These are phyloP conservation scores for Haemorhous mexicanus DNA, from an alignment of 2,113 vertebrate species.

Conservation along the genomic window DNA sequence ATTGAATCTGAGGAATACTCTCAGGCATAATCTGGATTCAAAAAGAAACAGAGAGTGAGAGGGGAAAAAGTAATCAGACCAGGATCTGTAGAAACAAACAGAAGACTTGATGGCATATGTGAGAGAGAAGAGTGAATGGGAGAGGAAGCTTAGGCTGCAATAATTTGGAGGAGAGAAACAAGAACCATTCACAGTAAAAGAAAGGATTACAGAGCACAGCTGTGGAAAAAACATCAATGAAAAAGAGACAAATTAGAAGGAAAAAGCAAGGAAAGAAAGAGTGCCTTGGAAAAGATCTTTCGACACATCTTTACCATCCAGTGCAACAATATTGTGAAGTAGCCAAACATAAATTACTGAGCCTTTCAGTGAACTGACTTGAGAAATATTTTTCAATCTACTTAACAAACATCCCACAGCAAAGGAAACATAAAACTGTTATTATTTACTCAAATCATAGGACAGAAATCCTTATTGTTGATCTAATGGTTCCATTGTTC, in stretches of 20 bases:
- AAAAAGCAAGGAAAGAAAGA: neutral
- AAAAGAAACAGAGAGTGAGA: neutral
- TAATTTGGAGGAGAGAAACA: neutral
- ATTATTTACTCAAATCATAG: neutral
- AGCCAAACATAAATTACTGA: neutral
- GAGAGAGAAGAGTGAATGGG: neutral
- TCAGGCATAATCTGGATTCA: neutral
- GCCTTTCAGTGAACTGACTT: neutral
- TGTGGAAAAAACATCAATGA: neutral
- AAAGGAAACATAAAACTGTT: neutral
- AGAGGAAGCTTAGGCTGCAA: neutral
- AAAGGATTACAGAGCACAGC: neutral
- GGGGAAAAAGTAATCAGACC: neutral
- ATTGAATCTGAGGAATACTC: neutral
- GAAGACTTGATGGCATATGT: neutral
- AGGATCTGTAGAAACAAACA: neutral
- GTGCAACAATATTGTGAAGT: neutral
- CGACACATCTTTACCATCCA: neutral
- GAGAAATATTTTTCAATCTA: neutral
- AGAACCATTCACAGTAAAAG: neutral
- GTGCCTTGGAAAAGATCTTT: neutral
- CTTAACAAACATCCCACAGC: neutral
- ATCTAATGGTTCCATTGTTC: neutral
- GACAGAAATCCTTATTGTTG: neutral
- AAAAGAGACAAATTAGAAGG: neutral